These are phyloP conservation scores for Xiphophorus birchmanni DNA, from an alignment of 2,797 vertebrate species.

Conservation along the genomic window DNA sequence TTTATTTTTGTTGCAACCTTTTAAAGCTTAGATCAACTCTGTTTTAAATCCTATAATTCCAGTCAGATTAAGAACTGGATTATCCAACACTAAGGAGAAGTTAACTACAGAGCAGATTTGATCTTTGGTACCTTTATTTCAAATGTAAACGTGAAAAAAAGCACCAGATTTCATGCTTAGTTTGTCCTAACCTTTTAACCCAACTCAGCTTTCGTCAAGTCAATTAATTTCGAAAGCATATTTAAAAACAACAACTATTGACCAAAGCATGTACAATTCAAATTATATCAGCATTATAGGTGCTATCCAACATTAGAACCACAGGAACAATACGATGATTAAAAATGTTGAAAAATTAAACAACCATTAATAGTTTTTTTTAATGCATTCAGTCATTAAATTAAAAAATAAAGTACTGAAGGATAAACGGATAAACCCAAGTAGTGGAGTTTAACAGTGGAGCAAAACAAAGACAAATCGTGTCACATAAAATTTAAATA, in stretches of 20 bases:
- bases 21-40: neutral
- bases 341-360: neutral
- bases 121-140: neutral
- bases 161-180: neutral
- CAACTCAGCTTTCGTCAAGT: neutral
- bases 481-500: neutral
- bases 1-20: neutral
- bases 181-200: neutral
- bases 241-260: neutral
- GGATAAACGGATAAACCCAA: neutral
- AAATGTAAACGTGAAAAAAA: neutral
- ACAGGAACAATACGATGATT: neutral
- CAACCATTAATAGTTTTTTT: too few species aligned
- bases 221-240: neutral
- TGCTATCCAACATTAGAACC: neutral
- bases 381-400: neutral
- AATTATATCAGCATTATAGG: neutral
- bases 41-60: neutral
- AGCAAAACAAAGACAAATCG: neutral
- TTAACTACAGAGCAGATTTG: neutral
- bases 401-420: neutral
- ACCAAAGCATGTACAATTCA: neutral
- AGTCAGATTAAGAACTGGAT: neutral
- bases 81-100: neutral
- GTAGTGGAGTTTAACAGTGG: neutral